Evolutionary conservation across 1,140 invertebrate genomes (phyloP).

Genomic region (Zaprionus ornatus): DNA sequence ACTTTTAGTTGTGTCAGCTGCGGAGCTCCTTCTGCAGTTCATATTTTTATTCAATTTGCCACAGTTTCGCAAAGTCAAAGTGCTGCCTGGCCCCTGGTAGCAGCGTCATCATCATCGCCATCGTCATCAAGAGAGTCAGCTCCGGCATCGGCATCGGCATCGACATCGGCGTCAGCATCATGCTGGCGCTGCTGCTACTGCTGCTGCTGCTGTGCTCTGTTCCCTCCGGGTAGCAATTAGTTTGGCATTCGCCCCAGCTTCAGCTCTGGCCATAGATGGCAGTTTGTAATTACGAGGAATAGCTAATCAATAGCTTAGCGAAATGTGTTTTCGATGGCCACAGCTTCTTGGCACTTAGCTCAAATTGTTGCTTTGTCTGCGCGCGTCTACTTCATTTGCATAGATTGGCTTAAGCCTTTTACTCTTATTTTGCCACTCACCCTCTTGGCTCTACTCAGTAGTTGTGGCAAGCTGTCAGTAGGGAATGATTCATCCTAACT

Average conservation of each 20-base stretch:
- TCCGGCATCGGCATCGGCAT: no score
- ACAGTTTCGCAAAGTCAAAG: constrained; percentile 57
- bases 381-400: constrained; percentile 36
- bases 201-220: constrained; percentile 4
- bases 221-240: constrained; percentile 53
- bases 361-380: constrained; percentile 15
- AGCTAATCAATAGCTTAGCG: constrained; percentile 70
- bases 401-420: constrained; percentile 44
- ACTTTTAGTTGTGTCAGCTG: constrained; percentile 62
- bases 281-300: constrained; percentile 64
- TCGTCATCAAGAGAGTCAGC: constrained; percentile 52
- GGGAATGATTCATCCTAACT: not conserved
- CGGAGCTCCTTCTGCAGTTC: constrained; percentile 19
- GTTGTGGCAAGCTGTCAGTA: not conserved
- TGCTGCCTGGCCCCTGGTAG: constrained; percentile 1
- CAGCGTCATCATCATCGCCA: not conserved
- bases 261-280: constrained; percentile 36
- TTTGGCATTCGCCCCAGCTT: constrained; percentile 19
- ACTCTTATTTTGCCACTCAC: not conserved
- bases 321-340: constrained; percentile 66
- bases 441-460: not conserved
- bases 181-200: not conserved
- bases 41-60: constrained; percentile 79
- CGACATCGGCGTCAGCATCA: constrained; percentile 1
- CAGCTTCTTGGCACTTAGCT: constrained; percentile 41